Conservation (phyloP, 2,113 vertebrate species). For the Daboia siamensis region DNA sequence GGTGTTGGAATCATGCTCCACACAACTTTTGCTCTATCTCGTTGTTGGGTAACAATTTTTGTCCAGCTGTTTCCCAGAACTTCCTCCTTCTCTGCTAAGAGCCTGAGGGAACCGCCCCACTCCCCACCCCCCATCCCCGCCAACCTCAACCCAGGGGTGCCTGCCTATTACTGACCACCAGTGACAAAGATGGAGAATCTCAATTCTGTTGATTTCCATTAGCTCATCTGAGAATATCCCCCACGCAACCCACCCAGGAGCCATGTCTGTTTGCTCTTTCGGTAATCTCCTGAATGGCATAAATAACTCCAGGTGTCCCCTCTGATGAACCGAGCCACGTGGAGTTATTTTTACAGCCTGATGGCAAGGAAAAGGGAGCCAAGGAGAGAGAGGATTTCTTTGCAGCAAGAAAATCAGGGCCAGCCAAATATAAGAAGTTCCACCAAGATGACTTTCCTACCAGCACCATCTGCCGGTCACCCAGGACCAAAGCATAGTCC, state of each 20-base stretch:
- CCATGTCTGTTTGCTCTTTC: constrained; percentile 39
- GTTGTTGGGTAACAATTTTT: not conserved
- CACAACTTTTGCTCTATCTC: not conserved
- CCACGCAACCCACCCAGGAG: constrained; percentile 40
- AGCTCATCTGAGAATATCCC: constrained; percentile 37
- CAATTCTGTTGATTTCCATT: constrained; percentile 52
- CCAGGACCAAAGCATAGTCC: not conserved
- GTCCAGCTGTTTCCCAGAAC: not conserved
- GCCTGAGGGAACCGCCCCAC: not conserved
- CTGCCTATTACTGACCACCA: not conserved
- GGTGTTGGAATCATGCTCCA: not conserved
- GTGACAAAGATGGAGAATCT: constrained; percentile 37
- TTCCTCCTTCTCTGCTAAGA: not conserved
- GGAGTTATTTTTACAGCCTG: constrained; percentile 36
- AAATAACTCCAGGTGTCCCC: constrained; percentile 42
- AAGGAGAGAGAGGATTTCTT: not conserved
- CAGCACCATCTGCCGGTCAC: constrained; percentile 64
- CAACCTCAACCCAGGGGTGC: not conserved
- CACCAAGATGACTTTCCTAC: constrained; percentile 42
- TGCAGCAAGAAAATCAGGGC: not conserved
- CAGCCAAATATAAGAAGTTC: not conserved
- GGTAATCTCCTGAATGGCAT: constrained; percentile 40
- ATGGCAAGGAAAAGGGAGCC: not conserved
- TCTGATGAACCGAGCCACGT: not conserved
- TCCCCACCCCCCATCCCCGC: not conserved